Percentiles rank a stretch among this genome's conserved stretches.
Evolutionary conservation across 2,797 vertebrate genomes (phyloP).

Genomic region (Apodemus agrarius): DNA sequence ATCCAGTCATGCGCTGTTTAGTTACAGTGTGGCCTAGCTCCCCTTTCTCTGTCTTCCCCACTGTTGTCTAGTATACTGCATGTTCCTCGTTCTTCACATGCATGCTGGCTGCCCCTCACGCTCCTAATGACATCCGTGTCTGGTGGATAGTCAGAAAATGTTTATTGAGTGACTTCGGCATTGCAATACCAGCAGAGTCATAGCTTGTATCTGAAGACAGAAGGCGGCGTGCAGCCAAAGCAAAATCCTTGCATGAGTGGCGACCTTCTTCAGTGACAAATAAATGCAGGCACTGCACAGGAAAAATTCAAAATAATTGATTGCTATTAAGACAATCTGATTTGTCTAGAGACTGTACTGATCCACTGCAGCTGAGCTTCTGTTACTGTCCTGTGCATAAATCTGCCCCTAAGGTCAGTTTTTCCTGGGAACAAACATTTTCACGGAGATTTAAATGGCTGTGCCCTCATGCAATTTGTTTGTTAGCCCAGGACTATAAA

Average conservation of each 20-base stretch:
- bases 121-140: neutral
- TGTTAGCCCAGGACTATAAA: neutral
- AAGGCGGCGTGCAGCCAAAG: neutral
- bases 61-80: accelerated
- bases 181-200: neutral
- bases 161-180: neutral
- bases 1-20: neutral
- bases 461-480: neutral
- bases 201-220: neutral
- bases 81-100: accelerated
- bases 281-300: neutral
- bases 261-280: constrained; percentile 6
- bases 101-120: neutral
- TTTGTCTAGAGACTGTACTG: neutral
- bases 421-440: neutral
- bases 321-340: neutral
- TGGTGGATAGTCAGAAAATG: neutral
- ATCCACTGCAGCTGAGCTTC: neutral
- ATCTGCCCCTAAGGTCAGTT: neutral
- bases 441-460: neutral
- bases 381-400: neutral
- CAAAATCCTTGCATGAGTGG: neutral
- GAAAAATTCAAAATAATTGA: neutral
- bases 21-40: neutral
- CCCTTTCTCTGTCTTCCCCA: neutral